These are phyloP conservation scores for Eidolon helvum DNA, from an alignment of 2,113 vertebrate genomes.

Conservation along the genomic window DNA sequence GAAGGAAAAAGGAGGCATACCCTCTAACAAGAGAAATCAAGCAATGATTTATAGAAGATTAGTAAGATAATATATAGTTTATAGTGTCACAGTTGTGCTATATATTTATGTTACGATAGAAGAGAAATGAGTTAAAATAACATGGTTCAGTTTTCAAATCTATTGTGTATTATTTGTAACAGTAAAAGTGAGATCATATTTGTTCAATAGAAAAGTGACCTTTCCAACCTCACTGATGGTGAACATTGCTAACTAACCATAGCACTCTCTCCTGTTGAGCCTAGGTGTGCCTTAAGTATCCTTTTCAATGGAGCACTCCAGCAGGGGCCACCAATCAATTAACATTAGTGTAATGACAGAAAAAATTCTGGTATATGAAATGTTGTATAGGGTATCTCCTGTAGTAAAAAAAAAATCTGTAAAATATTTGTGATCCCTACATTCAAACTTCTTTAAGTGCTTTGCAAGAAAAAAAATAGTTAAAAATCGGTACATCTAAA, in stretches of 20 bases:
- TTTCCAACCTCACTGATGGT: background rate
- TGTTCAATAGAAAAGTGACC: background rate
- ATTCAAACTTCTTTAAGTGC: background rate
- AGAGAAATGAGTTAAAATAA: conserved; percentile 18
- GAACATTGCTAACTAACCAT: background rate
- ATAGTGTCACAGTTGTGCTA: background rate
- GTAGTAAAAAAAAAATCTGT: background rate
- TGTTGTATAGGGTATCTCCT: background rate
- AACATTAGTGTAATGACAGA: background rate
- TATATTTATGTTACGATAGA: background rate
- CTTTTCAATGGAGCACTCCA: background rate
- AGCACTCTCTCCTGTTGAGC: background rate
- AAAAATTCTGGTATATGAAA: background rate
- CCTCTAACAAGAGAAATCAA: background rate
- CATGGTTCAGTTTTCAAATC: background rate
- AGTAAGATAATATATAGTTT: background rate
- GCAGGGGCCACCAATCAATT: background rate
- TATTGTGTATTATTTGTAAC: background rate
- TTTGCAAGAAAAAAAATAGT: background rate
- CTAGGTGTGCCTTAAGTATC: background rate
- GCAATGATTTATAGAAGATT: background rate
- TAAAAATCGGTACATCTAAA: background rate
- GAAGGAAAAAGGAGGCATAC: background rate
- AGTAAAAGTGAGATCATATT: background rate
- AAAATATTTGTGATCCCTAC: background rate